These are phyloP conservation scores for Clistopyga incitator DNA, from an alignment of 2,888 invertebrate species.

Conservation along the genomic window DNA sequence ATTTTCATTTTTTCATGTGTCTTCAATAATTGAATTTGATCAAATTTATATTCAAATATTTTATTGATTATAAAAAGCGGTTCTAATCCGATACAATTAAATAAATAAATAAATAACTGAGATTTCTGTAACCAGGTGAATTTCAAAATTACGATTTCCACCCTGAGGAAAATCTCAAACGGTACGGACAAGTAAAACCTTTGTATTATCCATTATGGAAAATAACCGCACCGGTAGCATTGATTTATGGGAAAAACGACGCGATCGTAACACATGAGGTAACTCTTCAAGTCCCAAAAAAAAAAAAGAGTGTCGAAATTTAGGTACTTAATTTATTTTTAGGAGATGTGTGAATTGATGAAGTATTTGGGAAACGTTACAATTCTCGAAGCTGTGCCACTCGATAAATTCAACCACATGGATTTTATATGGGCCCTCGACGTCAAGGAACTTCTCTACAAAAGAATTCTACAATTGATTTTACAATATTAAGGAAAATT, in stretches of 20 bases:
- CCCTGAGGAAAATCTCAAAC: slow-evolving; percentile 62
- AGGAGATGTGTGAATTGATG: slow-evolving; percentile 53
- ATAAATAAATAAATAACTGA: too few relatives aligned
- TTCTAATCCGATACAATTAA: too few relatives aligned
- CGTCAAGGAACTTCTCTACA: slow-evolving; percentile 56
- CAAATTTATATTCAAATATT: too few relatives aligned
- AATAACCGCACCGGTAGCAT: slow-evolving; percentile 70
- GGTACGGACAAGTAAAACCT: slow-evolving; percentile 66
- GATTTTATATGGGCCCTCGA: slow-evolving; percentile 62
- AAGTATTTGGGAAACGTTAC: slow-evolving; percentile 49
- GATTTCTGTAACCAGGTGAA: slow-evolving; percentile 60
- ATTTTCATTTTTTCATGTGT: too few relatives aligned
- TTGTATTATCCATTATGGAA: slow-evolving; percentile 71
- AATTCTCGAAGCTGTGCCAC: slow-evolving; percentile 58
- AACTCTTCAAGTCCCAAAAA: background rate
- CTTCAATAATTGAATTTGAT: too few relatives aligned
- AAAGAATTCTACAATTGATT: slow-evolving; percentile 50
- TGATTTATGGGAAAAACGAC: slow-evolving; percentile 74
- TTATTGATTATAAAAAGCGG: too few relatives aligned
- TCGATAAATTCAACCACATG: slow-evolving; percentile 62
- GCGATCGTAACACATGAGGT: slow-evolving; percentile 64
- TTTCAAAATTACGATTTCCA: slow-evolving; percentile 72
- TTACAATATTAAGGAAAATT: slow-evolving; percentile 13
- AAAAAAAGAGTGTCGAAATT: background rate
- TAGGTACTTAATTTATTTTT: background rate